These are phyloP conservation scores for Cynopterus brachyotis DNA, from an alignment of 2,113 vertebrate species.

Conservation along the genomic window DNA sequence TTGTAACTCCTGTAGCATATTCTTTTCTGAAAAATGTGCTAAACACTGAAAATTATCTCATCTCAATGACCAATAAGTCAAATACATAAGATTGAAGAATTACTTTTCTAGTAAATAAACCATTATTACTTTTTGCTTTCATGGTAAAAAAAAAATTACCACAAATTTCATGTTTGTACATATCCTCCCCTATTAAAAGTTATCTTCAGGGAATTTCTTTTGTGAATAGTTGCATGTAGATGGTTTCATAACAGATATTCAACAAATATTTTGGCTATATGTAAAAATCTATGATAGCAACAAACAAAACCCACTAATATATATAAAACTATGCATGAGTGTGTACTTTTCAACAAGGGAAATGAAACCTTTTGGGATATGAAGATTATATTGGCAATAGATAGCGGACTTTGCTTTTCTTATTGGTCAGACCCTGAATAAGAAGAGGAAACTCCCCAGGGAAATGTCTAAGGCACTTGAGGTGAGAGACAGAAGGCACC, in stretches of 20 bases:
- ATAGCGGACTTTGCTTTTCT: neutral
- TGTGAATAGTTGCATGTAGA: neutral
- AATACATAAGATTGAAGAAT: neutral
- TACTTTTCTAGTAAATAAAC: constrained; percentile 18
- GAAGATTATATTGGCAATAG: neutral
- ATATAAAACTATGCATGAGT: neutral
- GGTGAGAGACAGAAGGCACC: neutral
- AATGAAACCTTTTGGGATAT: neutral
- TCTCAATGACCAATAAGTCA: neutral
- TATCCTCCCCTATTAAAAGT: neutral
- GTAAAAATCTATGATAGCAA: neutral
- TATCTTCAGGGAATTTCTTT: neutral
- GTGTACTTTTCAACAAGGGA: neutral
- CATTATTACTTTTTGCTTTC: neutral
- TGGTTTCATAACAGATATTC: neutral
- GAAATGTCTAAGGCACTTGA: neutral
- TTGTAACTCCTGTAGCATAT: neutral
- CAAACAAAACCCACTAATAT: neutral
- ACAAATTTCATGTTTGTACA: neutral
- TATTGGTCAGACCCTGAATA: neutral
- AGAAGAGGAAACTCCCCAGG: neutral
- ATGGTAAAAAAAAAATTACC: neutral
- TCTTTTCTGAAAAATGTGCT: neutral
- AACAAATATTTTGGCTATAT: neutral
- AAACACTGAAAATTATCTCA: neutral